A percentile compares a stretch with the other conserved stretches of the same genome.
phyloP scores from a whole-genome alignment of 2,113 vertebrate genomes.

The Cyprinodon variegatus region DNA sequence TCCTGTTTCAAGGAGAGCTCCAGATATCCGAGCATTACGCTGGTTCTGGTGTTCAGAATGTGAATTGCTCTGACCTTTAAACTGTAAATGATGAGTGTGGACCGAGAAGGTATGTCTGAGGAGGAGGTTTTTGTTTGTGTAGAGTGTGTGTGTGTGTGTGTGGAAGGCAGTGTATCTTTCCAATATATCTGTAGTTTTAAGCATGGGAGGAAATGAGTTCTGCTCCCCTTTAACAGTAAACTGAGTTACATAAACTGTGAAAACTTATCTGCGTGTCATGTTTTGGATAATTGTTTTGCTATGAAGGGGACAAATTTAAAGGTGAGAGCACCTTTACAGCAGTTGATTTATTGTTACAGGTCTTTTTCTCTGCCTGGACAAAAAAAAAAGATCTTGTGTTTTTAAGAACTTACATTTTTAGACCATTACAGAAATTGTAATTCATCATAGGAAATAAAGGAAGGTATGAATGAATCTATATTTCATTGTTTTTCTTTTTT shows the following conservation, averaged over 20 bases:
- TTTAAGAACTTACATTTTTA: slow-evolving; percentile 50
- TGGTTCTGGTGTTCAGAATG: slow-evolving; percentile 72
- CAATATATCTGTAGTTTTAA: not conserved
- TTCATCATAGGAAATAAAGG: slow-evolving; percentile 8
- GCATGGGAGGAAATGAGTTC: slow-evolving; percentile 19
- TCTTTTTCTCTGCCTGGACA: slow-evolving; percentile 16
- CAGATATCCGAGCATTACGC: slow-evolving; percentile 50
- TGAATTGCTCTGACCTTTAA: slow-evolving; percentile 72
- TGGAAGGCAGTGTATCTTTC: slow-evolving; percentile 8
- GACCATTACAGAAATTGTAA: slow-evolving; percentile 46
- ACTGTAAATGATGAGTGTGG: slow-evolving; percentile 65
- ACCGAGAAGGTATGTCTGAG: slow-evolving; percentile 23
- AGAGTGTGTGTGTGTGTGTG: not conserved
- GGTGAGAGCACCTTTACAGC: slow-evolving; percentile 11
- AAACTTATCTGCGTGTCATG: slow-evolving; percentile 26
- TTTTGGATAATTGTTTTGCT: slow-evolving; percentile 42
- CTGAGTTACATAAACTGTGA: slow-evolving; percentile 39
- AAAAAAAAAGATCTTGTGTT: slow-evolving; percentile 50
- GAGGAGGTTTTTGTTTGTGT: not conserved
- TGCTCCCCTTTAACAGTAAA: slow-evolving; percentile 46
- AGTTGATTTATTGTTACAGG: not conserved
- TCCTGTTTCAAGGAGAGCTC: slow-evolving; percentile 43
- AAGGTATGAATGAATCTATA: not conserved
- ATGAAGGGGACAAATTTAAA: slow-evolving; percentile 28
- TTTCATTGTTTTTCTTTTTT: not conserved